Base-by-base conservation (phyloP, 2,113 vertebrate genomes). In the Sylvietta virens region DNA sequence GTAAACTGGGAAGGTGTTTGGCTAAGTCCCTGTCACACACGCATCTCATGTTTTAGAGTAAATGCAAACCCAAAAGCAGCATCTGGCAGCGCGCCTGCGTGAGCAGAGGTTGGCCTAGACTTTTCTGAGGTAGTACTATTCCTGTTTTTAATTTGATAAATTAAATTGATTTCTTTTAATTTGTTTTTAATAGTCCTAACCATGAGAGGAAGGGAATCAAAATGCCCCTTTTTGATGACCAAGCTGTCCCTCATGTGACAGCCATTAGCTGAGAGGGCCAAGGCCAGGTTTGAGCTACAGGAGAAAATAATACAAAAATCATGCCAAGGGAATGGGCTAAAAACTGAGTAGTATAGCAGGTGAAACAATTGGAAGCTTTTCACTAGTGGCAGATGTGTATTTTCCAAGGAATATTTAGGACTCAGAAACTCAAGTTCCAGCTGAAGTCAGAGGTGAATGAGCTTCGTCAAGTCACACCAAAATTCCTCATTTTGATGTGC, bases 51-150 rank as follows among this genome's bases (percentile, higher is more conserved):
- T 48, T 86, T 72, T 13, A 82, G 56, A 88, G 26, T 17, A 65
- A 72, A 77, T 44, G 45, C n/a, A 92, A 86, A 81, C 28, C 18
- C 54, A 58, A 50, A 86, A 66, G 67, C 54, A 62, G 82, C 0
- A 2, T n/a, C 54, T 90, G 66, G 39, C 44, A 85, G 44, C 0
- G 0, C 5, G 4, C 20, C 65, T 42, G 48, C 6, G 13, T 35
- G 17, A 93, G 54, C 48, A 88, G 90, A 71, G 80, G 62, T 9
- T 7, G 28, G 50, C 56, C 48, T n/a, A 23, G 50, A 33, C 40
- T 72, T 48, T 44, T 47, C n/a, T 0, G 1, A 56, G 10, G 42
- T 21, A 24, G 18, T 8, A 26, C 31, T 18, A 40, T 19, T 72
- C 13, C 45, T 61, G 40, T 31, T 88, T 87, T 51, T 56, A 87